A percentile compares a stretch with the other conserved stretches of the same genome.
Evolutionary conservation across 2,113 vertebrate genomes (phyloP).

Genomic region (Cyanoderma ruficeps): DNA sequence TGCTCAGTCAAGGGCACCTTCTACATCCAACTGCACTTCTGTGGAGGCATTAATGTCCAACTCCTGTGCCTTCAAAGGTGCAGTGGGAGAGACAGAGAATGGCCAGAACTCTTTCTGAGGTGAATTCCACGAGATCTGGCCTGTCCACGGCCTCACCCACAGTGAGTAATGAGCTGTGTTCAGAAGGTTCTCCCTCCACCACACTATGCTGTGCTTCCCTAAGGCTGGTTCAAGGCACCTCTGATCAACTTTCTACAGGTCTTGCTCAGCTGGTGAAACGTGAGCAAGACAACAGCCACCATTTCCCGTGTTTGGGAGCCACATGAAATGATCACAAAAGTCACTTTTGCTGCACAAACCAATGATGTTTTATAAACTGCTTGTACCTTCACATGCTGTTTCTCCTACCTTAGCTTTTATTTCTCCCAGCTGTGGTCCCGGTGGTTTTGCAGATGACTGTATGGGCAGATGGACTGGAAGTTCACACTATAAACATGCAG

Average conservation of each 20-base stretch:
- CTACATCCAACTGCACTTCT: neutral
- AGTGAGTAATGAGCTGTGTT: neutral
- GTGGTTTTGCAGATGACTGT: conserved; percentile 23
- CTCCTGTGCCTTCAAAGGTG: neutral
- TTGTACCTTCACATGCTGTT: neutral
- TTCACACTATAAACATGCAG: neutral
- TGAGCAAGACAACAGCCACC: neutral
- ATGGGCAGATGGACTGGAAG: conserved; percentile 22
- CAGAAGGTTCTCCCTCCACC: neutral
- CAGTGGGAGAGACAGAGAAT: neutral
- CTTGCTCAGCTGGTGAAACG: neutral
- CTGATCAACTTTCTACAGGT: rapidly evolving
- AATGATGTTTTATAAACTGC: neutral
- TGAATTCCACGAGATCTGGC: neutral
- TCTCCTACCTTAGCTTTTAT: neutral
- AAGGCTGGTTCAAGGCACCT: neutral
- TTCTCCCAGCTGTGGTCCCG: conserved; percentile 24
- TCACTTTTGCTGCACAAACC: neutral
- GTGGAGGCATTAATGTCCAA: neutral
- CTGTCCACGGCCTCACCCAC: neutral
- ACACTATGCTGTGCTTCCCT: neutral
- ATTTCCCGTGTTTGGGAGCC: neutral
- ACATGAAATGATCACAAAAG: neutral
- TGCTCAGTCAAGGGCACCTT: neutral
- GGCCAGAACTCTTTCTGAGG: neutral